Base-by-base conservation (phyloP, 2,797 vertebrate genomes). In the Siniperca undulata region DNA sequence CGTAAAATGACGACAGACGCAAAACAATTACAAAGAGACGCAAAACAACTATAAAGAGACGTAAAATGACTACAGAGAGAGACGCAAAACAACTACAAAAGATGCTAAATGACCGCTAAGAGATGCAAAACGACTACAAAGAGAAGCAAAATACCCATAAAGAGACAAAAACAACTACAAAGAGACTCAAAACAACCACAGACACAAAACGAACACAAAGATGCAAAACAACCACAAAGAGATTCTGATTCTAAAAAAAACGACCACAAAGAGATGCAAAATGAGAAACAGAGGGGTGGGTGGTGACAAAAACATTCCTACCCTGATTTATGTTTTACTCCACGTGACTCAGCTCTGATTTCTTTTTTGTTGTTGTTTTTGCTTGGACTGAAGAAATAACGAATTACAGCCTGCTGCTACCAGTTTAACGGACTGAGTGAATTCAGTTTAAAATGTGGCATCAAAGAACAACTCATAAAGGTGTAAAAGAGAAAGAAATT, bases 271-370 rank as follows among this genome's bases (percentile, higher is more conserved):
- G 50, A 58, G 64, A 40, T 3, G 2, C 61, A 67, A 52, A 72
- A 56, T 3, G 48, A 48, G 60, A 72, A 53, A 20, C 42, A 44
- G 8, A 40, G 11, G 4, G 60, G 27, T 71, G 71, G 56, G 53
- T 38, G 65, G 52, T 72, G 70, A 27, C 22, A 74, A 36, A 76
- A 14, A 40, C 52, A 68, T 34, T 65, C 3, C 7, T 6, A 30
- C 67, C 66, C 67, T 61, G 52, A 50, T 61, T 19, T 67, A 56
- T 67, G 62, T 85, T 80, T 56, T 62, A 74, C 60, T 76, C 59
- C 58, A 70, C 52, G 52, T 36, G 34, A 80, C 61, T 79, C 74
- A 17, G 52, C 61, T 71, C 27, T 52, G 62, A 78, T 65, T 80
- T 59, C 30, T 30, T 71, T 52, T 27, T 36, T 24, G 9, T 20